These are phyloP conservation scores for Pelodytes ibericus DNA, from an alignment of 2,797 vertebrate genomes.

Conservation along the genomic window DNA sequence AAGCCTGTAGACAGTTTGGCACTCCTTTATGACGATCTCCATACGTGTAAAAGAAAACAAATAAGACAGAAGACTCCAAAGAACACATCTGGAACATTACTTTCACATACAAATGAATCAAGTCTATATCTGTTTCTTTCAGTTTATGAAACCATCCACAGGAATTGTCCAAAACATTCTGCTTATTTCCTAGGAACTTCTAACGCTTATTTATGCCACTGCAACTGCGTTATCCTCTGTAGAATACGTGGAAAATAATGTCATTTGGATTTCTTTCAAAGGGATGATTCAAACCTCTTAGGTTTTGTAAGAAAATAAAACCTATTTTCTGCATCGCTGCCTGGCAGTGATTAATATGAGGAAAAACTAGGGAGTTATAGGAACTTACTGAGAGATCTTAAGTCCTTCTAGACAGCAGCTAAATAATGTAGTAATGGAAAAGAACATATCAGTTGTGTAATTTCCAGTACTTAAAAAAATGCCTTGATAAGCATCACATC, in stretches of 20 bases:
- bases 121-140: neutral
- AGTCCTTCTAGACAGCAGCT: constrained; percentile 8
- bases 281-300: constrained; percentile 10
- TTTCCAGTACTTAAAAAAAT: neutral
- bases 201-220: constrained; percentile 20
- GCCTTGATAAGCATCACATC: too few species aligned
- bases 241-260: constrained; percentile 32
- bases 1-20: too few species aligned
- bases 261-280: constrained; percentile 41
- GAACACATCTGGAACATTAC: too few species aligned
- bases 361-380: constrained; percentile 20
- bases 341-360: constrained; percentile 15
- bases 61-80: too few species aligned
- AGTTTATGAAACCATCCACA: neutral
- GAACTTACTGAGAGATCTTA: constrained; percentile 2
- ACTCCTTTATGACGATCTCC: too few species aligned
- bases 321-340: neutral
- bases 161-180: neutral
- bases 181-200: neutral
- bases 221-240: constrained; percentile 8
- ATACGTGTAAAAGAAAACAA: too few species aligned
- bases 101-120: neutral
- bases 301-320: constrained; percentile 20
- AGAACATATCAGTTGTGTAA: constrained; percentile 4
- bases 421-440: constrained; percentile 20